These are phyloP conservation scores for Synanthedon tipuliformis DNA, from an alignment of 2,888 invertebrate genomes.

Conservation along the genomic window DNA sequence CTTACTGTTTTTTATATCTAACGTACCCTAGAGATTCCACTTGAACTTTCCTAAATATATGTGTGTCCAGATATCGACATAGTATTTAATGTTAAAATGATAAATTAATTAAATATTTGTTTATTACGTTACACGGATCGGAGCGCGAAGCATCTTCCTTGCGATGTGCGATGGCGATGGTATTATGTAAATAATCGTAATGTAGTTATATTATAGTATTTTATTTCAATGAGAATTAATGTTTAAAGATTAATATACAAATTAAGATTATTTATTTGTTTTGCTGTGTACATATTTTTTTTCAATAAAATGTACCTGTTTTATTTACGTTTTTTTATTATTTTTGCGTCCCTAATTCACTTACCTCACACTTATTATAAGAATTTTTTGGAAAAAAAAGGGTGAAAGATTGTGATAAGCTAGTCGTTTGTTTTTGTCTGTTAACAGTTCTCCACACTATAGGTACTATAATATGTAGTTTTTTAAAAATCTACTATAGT, in stretches of 20 bases:
- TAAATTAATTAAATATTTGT: slow-evolving; percentile 31
- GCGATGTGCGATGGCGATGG: slow-evolving; percentile 51
- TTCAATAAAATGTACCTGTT: slow-evolving; percentile 71
- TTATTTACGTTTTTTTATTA: slow-evolving; percentile 37
- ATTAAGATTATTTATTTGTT: slow-evolving; percentile 71
- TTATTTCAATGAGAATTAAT: slow-evolving; percentile 69
- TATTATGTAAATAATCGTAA: slow-evolving; percentile 68
- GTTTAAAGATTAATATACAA: slow-evolving; percentile 71
- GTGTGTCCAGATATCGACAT: slow-evolving; percentile 57
- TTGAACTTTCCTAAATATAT: slow-evolving; percentile 49
- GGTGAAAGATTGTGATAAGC: no score
- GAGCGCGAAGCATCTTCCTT: slow-evolving; percentile 22
- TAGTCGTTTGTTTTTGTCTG: no score
- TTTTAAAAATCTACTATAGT: no score
- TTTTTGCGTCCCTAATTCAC: no score
- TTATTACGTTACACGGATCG: slow-evolving; percentile 56
- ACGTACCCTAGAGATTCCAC: slow-evolving; percentile 54
- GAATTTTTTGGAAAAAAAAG: no score
- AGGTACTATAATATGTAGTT: no score
- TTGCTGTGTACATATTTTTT: slow-evolving; percentile 70
- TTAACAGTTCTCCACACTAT: no score
- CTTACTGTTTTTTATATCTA: slow-evolving; percentile 54
- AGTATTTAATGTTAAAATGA: slow-evolving; percentile 61
- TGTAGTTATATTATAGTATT: slow-evolving; percentile 68
- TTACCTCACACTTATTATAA: no score